These are phyloP conservation scores for Bombylius major DNA, from an alignment of 2,888 invertebrate species.

Conservation along the genomic window DNA sequence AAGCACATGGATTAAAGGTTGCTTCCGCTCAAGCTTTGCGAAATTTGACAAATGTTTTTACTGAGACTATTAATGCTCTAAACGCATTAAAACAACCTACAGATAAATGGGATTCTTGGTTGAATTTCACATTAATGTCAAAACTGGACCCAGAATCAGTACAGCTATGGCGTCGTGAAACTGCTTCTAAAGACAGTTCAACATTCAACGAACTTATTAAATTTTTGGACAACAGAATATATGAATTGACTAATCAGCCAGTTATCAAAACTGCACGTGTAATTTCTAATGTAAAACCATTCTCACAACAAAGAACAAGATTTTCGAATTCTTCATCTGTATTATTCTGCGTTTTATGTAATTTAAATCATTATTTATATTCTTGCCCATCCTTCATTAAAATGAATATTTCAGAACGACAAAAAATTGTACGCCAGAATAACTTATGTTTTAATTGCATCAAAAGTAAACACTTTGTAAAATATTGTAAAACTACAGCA, in stretches of 20 bases:
- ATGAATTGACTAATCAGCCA: neutral
- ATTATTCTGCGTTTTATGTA: too few relatives aligned
- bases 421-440: neutral
- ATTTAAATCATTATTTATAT: too few relatives aligned
- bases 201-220: neutral
- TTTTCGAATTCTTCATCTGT: too few relatives aligned
- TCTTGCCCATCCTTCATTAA: too few relatives aligned
- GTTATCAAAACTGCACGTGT: too few relatives aligned
- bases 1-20: too few relatives aligned
- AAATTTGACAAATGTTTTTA: neutral
- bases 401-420: neutral
- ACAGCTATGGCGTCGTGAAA: constrained; percentile 3
- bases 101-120: neutral
- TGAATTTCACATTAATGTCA: neutral
- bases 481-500: neutral
- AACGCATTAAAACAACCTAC: constrained; percentile 4
- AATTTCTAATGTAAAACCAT: too few relatives aligned
- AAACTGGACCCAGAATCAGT: constrained; percentile 5
- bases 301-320: too few relatives aligned
- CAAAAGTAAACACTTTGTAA: neutral
- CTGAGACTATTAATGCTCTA: constrained; percentile 4
- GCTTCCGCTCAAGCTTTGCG: too few relatives aligned
- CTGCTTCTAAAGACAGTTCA: neutral
- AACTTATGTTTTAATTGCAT: neutral
- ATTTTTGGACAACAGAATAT: neutral